Evolutionary conservation across 2,113 vertebrate genomes (phyloP).

Genomic region (Labrus mixtus): DNA sequence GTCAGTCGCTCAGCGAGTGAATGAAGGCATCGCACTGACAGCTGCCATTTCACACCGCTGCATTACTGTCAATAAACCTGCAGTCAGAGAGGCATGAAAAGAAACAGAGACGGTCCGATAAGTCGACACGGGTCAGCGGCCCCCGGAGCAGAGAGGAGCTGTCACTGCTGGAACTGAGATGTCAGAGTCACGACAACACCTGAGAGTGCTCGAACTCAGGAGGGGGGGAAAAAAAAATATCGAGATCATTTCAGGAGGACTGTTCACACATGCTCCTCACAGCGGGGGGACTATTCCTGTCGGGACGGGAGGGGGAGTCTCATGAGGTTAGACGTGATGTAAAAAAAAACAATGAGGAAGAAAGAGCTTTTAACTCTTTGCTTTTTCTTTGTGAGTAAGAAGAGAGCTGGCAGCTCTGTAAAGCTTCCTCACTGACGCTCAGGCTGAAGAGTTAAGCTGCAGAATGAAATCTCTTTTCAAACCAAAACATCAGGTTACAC

Average conservation of each 20-base stretch:
- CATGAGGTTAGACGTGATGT: too few relatives aligned
- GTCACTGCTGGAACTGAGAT: neutral
- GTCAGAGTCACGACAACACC: neutral
- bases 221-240: neutral
- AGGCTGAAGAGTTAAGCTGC: neutral
- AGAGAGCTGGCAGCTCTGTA: neutral
- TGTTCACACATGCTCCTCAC: too few relatives aligned
- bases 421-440: neutral
- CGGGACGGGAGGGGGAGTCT: too few relatives aligned
- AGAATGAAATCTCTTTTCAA: slow-evolving; percentile 5
- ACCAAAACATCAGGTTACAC: neutral
- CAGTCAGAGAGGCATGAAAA: neutral
- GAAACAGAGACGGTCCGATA: neutral
- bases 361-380: too few relatives aligned
- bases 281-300: too few relatives aligned
- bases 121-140: neutral
- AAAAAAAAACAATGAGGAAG: too few relatives aligned
- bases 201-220: neutral
- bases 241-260: too few relatives aligned
- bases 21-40: neutral
- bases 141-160: neutral
- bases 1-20: neutral
- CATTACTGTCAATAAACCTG: slow-evolving; percentile 3
- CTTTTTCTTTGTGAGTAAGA: neutral
- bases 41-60: slow-evolving; percentile 17